These are phyloP conservation scores for Chitala chitala DNA, from an alignment of 2,113 vertebrate genomes.

Conservation along the genomic window DNA sequence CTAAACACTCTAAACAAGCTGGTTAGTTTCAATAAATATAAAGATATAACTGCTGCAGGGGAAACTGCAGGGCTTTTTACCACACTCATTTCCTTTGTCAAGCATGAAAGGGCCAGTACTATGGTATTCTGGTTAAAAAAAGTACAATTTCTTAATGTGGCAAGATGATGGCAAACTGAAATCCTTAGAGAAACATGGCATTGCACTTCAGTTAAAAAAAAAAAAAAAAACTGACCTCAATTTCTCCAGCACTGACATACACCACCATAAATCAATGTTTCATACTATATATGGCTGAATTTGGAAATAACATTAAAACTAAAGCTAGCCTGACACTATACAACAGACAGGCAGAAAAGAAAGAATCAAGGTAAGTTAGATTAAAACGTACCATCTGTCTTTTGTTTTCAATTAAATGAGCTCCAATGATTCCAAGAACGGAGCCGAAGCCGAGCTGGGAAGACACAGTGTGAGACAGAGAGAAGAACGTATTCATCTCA, in stretches of 20 bases:
- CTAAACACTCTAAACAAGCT: not conserved
- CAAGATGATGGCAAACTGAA: too few species aligned
- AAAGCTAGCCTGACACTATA: not conserved
- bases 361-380: constrained; percentile 35
- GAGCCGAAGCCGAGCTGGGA: constrained; percentile 96
- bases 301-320: not conserved
- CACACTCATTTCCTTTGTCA: not conserved
- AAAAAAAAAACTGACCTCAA: not conserved
- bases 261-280: not conserved
- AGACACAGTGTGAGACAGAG: constrained; percentile 21
- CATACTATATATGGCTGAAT: too few species aligned
- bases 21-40: not conserved
- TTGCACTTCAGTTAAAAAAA: too few species aligned
- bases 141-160: too few species aligned
- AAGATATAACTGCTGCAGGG: not conserved
- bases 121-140: too few species aligned
- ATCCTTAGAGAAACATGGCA: too few species aligned
- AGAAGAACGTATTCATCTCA: too few species aligned
- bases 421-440: constrained; percentile 95
- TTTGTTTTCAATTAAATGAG: constrained; percentile 97
- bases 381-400: constrained; percentile 88
- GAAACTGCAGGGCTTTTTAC: not conserved
- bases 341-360: constrained; percentile 13
- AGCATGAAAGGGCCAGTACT: not conserved
- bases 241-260: not conserved